A percentile compares a stretch with the other conserved stretches of the same genome.
Conservation (phyloP, 2,888 invertebrate species). For the Blastobasis lacticolella region DNA sequence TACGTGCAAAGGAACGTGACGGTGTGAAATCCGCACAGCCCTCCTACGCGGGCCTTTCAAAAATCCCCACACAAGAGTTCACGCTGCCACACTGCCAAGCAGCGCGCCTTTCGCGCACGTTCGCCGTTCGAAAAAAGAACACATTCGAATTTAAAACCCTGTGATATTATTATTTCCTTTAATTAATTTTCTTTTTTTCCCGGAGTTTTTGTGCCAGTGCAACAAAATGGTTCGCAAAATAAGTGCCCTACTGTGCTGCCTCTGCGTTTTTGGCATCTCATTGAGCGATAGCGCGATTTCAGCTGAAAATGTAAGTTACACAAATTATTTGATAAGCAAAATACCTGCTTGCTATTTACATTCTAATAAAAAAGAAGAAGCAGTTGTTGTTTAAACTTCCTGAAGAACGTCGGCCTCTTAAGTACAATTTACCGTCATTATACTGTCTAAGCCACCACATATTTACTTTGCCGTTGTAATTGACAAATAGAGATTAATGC, state of each 20-base stretch:
- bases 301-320: conserved; percentile 52
- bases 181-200: background rate
- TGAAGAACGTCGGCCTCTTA: too few relatives aligned
- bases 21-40: conserved; percentile 57
- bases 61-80: conserved; percentile 43
- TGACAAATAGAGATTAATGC: too few relatives aligned
- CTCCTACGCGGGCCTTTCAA: conserved; percentile 74
- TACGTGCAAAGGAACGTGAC: conserved; percentile 49
- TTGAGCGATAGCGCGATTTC: conserved; percentile 63
- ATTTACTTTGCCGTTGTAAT: too few relatives aligned
- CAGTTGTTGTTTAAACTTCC: too few relatives aligned
- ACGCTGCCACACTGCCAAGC: conserved; percentile 46
- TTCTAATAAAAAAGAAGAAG: too few relatives aligned
- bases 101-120: conserved; percentile 59
- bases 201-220: conserved; percentile 16
- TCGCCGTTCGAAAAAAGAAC: conserved; percentile 22
- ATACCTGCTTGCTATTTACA: too few relatives aligned
- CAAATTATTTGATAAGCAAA: too few relatives aligned
- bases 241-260: conserved; percentile 56
- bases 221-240: conserved; percentile 60
- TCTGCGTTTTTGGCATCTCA: conserved; percentile 60
- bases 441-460: too few relatives aligned
- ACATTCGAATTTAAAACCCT: conserved; percentile 12
- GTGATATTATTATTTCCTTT: conserved; percentile 8
- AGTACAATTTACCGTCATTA: too few relatives aligned